These are phyloP conservation scores for Salvelinus fontinalis DNA, from an alignment of 2,113 vertebrate genomes.

Conservation along the genomic window DNA sequence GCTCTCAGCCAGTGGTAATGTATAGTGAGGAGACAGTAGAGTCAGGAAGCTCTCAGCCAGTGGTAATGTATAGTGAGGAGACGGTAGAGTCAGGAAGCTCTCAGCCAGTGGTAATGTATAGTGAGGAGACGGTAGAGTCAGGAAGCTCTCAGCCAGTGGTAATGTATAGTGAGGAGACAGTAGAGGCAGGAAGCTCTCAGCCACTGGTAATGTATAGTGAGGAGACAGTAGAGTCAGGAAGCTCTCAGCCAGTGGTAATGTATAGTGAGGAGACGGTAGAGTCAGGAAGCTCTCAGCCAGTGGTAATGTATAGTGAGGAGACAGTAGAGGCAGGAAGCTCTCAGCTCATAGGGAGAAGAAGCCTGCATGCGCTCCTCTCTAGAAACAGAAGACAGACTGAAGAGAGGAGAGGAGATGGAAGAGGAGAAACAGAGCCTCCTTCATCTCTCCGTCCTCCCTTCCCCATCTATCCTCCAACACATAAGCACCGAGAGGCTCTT, in stretches of 20 bases:
- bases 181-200: no score
- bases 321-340: constrained; percentile 44
- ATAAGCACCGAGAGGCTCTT: constrained; percentile 29
- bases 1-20: no score
- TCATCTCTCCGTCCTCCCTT: constrained; percentile 41
- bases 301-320: background rate
- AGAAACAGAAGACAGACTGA: constrained; percentile 33
- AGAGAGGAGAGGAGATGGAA: constrained; percentile 14
- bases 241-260: background rate
- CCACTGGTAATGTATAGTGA: background rate
- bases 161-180: background rate
- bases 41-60: no score
- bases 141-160: no score
- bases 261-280: background rate
- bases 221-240: background rate
- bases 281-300: background rate
- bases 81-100: no score
- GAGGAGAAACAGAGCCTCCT: background rate
- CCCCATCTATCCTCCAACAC: background rate
- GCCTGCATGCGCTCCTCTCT: constrained; percentile 32
- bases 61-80: no score
- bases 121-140: no score
- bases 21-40: no score
- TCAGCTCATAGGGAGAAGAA: constrained; percentile 45
- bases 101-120: no score